Evolutionary conservation across 2,888 invertebrate genomes (phyloP).

Genomic region (Microctonus brassicae): DNA sequence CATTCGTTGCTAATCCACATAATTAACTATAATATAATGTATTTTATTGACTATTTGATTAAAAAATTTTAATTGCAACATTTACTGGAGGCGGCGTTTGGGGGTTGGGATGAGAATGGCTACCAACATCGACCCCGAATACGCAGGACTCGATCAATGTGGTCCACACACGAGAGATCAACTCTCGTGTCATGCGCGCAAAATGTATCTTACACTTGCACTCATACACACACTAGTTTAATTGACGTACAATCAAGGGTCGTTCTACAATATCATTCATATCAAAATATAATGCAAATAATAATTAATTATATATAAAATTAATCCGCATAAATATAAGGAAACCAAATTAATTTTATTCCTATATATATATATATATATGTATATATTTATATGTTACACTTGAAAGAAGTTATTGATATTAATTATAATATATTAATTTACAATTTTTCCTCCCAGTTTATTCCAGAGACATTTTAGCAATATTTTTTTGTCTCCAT

Average conservation of each 20-base stretch:
- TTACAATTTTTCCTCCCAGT: constrained; percentile 9
- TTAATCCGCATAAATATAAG: constrained; percentile 56
- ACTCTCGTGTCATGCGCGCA: constrained; percentile 52
- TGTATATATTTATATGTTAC: constrained; percentile 53
- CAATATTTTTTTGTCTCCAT: neutral
- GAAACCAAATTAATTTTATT: constrained; percentile 56
- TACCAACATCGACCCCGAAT: constrained; percentile 46
- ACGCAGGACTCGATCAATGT: constrained; percentile 63
- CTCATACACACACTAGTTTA: constrained; percentile 26
- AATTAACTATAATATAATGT: constrained; percentile 51
- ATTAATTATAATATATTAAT: neutral
- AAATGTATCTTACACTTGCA: constrained; percentile 27
- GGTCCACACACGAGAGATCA: constrained; percentile 51
- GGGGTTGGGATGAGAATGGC: constrained; percentile 57
- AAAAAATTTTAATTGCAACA: constrained; percentile 57
- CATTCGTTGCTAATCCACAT: constrained; percentile 54
- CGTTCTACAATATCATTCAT: constrained; percentile 1
- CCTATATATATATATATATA: no score
- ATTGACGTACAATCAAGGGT: constrained; percentile 17
- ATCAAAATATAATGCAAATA: neutral
- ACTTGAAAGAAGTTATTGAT: constrained; percentile 31
- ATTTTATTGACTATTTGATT: constrained; percentile 49
- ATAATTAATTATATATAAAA: neutral
- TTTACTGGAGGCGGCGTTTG: constrained; percentile 55
- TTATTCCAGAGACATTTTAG: neutral